Conservation (phyloP, 1,140 invertebrate genomes). For the Diorhabda sublineata region DNA sequence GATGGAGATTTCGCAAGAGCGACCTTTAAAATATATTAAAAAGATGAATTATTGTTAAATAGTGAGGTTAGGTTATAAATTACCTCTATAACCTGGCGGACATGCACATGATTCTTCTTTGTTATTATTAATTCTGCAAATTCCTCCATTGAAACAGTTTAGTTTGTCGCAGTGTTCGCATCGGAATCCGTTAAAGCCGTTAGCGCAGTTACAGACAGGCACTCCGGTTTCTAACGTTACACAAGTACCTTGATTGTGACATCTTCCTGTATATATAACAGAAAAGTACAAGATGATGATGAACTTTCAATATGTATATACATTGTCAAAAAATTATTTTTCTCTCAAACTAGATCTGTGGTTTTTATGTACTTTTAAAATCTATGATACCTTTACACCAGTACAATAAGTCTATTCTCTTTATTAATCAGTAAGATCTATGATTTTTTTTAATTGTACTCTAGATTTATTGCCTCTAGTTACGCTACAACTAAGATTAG, state of each 20-base stretch:
- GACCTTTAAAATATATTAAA: conserved; percentile 23
- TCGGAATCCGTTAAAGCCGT: conserved; percentile 50
- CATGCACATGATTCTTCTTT: conserved; percentile 34
- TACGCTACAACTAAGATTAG: too few species aligned
- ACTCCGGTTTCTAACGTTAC: conserved; percentile 36
- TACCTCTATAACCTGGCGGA: conserved; percentile 30
- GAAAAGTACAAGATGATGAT: too few species aligned
- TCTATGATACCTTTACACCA: too few species aligned
- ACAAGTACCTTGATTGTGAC: conserved; percentile 59
- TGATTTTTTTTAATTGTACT: too few species aligned
- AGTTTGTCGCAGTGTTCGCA: conserved; percentile 42
- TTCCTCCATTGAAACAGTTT: conserved; percentile 41
- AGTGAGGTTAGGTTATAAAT: neutral
- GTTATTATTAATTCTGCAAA: conserved; percentile 30
- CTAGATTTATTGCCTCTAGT: too few species aligned
- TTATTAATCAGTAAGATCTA: too few species aligned
- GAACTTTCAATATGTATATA: too few species aligned
- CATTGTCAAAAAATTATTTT: too few species aligned
- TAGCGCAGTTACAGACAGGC: conserved; percentile 54
- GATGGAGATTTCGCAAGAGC: conserved; percentile 31
- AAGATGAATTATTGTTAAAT: neutral
- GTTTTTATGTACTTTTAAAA: too few species aligned
- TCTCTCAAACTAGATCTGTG: too few species aligned
- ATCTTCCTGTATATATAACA: conserved; percentile 25
- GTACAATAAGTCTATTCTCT: too few species aligned